Base-by-base conservation (phyloP, 2,797 vertebrate genomes). In the Gambusia yucatana region DNA sequence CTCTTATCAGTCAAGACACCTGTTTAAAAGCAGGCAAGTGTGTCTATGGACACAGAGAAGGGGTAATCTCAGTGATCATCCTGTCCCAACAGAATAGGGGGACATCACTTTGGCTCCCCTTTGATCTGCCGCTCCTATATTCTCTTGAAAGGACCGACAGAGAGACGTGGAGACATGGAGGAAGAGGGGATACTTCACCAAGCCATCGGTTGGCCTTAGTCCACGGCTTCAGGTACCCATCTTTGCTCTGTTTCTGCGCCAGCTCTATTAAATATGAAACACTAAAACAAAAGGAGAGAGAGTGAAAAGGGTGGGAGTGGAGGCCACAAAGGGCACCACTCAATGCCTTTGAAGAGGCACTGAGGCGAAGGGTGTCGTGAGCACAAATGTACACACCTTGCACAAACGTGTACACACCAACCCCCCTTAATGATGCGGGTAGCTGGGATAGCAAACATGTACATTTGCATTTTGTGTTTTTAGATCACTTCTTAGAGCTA, bases 181-280 rank as follows among this genome's bases (percentile, higher is more conserved):
- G 88, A 72, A 87, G 88, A 93, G 91, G 87, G 92, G 91, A 94
- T 93, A 95, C 95, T 95, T 94, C 92, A 96, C 76, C 86, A 77
- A 74, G 90, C 90, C 92, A 85, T 94, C 92, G 94, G 93, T 92
- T 61, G 92, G 91, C 91, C 93, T 91, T 90, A 87, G 72, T 89
- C 86, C 89, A 91, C 88, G 85, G 92, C 93, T 92, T 95, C 94
- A 94, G 95, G 94, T 95, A 93, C 93, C 94, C 80, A 88, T 88
- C 91, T 52, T 71, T 80, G 87, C 92, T 93, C 93, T 92, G 94
- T 94, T 93, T 94, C 91, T 52, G 90, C 92, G 94, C 94, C 94
- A 93, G 87, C 86, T 89, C 94, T 89, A 95, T 95, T 96, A 95
- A 96, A 95, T 95, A 95, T 96, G 95, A 94, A 96, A 95, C 94